A percentile compares a stretch with the other conserved stretches of the same genome.
Evolutionary conservation across 2,888 invertebrate genomes (phyloP).

Genomic region (Serrognathus titanus): DNA sequence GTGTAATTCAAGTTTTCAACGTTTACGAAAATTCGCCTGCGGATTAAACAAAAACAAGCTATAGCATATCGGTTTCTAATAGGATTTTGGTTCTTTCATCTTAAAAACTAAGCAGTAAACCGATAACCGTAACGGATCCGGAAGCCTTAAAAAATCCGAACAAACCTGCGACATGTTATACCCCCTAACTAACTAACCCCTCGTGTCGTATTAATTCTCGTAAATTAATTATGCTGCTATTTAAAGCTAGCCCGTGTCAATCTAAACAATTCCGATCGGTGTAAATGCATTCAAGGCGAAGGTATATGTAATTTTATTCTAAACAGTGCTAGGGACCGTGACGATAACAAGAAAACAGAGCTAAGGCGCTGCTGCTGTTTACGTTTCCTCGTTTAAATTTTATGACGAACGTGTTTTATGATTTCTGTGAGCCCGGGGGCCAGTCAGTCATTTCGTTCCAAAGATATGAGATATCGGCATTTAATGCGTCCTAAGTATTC

Average conservation of each 20-base stretch:
- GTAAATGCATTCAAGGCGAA: neutral
- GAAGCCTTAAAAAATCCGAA: constrained; percentile 19
- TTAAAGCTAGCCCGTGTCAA: neutral
- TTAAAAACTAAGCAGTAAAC: neutral
- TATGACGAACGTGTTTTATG: no score
- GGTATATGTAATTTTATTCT: constrained; percentile 18
- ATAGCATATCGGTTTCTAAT: no score
- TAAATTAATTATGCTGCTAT: constrained; percentile 20
- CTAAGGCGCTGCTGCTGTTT: neutral
- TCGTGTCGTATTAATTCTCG: constrained; percentile 24
- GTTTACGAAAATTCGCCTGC: no score
- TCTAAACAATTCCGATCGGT: neutral
- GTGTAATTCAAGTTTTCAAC: no score
- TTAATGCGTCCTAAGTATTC: no score
- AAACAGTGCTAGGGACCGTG: constrained; percentile 20
- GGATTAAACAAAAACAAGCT: no score
- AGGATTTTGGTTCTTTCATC: neutral
- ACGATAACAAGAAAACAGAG: constrained; percentile 21
- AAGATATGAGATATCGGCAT: no score
- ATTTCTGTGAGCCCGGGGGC: no score
- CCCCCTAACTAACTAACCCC: constrained; percentile 18
- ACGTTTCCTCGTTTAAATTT: no score
- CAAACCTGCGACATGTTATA: constrained; percentile 25
- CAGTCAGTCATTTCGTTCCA: no score
- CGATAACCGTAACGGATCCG: neutral